Percentiles rank a stretch among this genome's conserved stretches.
These are phyloP conservation scores for Parnassius apollo DNA, from an alignment of 2,888 invertebrate genomes.

Conservation along the genomic window DNA sequence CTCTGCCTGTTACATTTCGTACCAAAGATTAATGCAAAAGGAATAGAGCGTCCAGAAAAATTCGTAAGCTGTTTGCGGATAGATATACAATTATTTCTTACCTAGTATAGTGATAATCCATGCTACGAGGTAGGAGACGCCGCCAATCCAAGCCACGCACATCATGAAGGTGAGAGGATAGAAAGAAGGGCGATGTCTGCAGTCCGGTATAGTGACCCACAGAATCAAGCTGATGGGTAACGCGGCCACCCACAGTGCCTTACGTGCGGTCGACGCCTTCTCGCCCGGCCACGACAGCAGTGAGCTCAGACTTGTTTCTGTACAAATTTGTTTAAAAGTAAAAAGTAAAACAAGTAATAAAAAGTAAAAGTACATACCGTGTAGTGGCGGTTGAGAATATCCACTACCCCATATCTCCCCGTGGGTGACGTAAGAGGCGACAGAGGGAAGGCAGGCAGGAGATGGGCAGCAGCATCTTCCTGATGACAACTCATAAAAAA, in stretches of 20 bases:
- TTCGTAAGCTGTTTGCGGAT: not conserved
- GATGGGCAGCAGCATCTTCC: no score
- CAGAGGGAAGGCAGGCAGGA: no score
- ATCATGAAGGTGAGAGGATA: slow-evolving; percentile 87
- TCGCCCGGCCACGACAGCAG: slow-evolving; percentile 82
- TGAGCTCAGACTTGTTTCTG: slow-evolving; percentile 37
- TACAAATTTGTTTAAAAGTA: not conserved
- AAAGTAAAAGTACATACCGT: no score
- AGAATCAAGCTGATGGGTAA: slow-evolving; percentile 88
- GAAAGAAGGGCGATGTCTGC: slow-evolving; percentile 80
- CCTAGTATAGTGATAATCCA: slow-evolving; percentile 93
- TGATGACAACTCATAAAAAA: no score
- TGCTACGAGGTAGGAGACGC: slow-evolving; percentile 90
- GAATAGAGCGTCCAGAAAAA: not conserved
- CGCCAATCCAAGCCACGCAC: slow-evolving; percentile 91
- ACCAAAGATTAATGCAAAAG: no score
- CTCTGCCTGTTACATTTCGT: no score
- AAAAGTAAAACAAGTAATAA: not conserved
- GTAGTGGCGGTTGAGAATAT: no score
- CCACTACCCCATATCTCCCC: no score
- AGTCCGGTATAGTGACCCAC: slow-evolving; percentile 89
- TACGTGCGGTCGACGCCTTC: slow-evolving; percentile 58
- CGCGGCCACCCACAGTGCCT: slow-evolving; percentile 82
- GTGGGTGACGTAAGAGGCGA: no score
- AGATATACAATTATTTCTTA: slow-evolving; percentile 42